Evolutionary conservation across 1,140 invertebrate species (phyloP), one percentile per base, ranked within the genome.

Genomic region (Solenopsis invicta): DNA sequence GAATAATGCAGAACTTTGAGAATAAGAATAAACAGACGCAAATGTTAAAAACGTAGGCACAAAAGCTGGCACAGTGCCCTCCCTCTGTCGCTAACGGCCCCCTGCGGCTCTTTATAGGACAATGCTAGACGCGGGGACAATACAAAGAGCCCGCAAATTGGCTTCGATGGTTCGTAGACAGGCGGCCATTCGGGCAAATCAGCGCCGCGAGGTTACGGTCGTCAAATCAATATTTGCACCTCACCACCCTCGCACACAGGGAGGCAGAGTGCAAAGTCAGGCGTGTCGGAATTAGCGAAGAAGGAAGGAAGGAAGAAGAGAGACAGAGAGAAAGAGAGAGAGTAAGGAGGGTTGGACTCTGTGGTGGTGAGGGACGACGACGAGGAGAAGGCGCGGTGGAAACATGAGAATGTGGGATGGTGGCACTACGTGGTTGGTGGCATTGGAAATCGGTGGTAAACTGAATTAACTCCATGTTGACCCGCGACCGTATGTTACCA

Each of bases 171-270:
- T 64, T 37, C 71, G 86, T 89, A 76, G 89, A 71, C 71, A n/a
- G 85, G 64, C 67, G 56, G 90, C 61, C 71, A 82, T 89, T 89
- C 85, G 86, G 72, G 81, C 62, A 91, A 92, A 92, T 92, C 91
- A 90, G 86, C 61, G 88, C 75, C 69, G 87, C 75, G 76, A 78
- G 86, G 85, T 91, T 91, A 89, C 78, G 90, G 88, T 91, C 87
- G 87, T 88, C 91, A 86, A 92, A 93, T 93, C 92, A 93, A 93
- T 93, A 93, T 93, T 93, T 92, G 89, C 92, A 88, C 86, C 89
- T 91, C 67, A 59, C 86, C 85, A 89, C 84, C 85, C 67, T 64
- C 59, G 80, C 81, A 62, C 81, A 85, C 66, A 76, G 69, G 34
- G 24, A 75, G 45, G 74, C 54, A 59, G 81, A 56, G 87, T 74